phyloP scores from a whole-genome alignment of 1,140 invertebrate species.

The Drosophila oshimai region DNA sequence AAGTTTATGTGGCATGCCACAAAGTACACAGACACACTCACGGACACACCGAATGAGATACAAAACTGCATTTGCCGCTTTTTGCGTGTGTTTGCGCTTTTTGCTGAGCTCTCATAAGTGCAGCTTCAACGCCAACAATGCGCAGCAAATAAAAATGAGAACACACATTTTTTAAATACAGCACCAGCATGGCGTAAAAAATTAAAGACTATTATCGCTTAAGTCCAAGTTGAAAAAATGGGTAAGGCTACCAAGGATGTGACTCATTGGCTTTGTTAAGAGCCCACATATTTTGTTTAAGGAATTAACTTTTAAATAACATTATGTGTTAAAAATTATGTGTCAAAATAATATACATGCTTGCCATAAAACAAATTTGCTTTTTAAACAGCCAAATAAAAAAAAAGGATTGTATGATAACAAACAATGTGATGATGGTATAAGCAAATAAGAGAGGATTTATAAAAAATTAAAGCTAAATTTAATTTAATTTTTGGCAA shows the following conservation, averaged over 20 bases:
- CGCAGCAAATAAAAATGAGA: conserved; percentile 21
- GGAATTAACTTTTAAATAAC: too few relatives aligned
- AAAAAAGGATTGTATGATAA: too few relatives aligned
- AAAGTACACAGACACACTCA: conserved; percentile 40
- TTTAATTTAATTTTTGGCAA: too few relatives aligned
- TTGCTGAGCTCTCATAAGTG: conserved; percentile 54
- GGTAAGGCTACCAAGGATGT: too few relatives aligned
- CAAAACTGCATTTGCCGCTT: conserved; percentile 42
- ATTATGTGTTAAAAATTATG: too few relatives aligned
- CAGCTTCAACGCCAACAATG: conserved; percentile 59
- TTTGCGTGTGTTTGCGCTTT: conserved; percentile 26
- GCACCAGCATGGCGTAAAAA: background rate
- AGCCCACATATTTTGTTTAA: too few relatives aligned
- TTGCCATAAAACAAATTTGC: too few relatives aligned
- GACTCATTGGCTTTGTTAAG: background rate
- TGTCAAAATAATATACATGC: too few relatives aligned
- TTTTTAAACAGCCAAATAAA: too few relatives aligned
- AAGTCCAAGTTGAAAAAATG: background rate
- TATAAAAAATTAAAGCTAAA: too few relatives aligned
- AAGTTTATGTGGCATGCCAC: conserved; percentile 76
- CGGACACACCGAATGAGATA: background rate
- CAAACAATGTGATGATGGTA: too few relatives aligned
- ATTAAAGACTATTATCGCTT: background rate
- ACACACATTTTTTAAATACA: conserved; percentile 1
- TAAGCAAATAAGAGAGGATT: too few relatives aligned